Conservation (phyloP, 1,140 invertebrate genomes). For the Gonatopus flavifemur region DNA sequence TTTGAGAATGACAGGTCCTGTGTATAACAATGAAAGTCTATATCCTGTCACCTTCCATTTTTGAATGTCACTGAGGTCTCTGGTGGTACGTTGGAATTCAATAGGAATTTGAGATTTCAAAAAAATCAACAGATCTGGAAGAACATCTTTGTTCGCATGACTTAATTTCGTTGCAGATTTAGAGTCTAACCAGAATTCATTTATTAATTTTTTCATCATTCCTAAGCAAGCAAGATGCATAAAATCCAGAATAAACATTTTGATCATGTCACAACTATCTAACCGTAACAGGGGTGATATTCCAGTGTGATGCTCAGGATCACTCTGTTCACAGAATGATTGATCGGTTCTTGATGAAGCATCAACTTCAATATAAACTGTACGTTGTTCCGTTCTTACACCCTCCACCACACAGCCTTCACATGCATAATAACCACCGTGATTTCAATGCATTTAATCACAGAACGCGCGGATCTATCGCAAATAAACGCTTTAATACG, state of each 20-base stretch:
- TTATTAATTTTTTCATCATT: background rate
- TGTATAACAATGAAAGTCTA: conserved; percentile 21
- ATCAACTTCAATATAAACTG: no score
- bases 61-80: conserved; percentile 8
- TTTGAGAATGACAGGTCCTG: conserved; percentile 21
- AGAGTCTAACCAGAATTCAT: background rate
- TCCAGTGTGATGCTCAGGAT: no score
- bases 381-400: no score
- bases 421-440: conserved; percentile 8
- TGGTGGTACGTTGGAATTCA: conserved; percentile 18
- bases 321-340: no score
- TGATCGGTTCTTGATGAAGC: no score
- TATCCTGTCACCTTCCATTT: conserved; percentile 24
- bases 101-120: conserved; percentile 1
- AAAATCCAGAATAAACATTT: conserved; percentile 2
- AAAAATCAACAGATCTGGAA: background rate
- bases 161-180: background rate
- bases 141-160: background rate
- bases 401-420: no score
- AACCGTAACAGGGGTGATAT: no score
- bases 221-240: conserved; percentile 8
- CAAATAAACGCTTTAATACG: conserved; percentile 15
- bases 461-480: conserved; percentile 12
- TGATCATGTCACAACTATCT: background rate
- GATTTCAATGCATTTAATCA: no score